Base-by-base conservation (phyloP, 2,113 vertebrate species). In the Salvator merianae region DNA sequence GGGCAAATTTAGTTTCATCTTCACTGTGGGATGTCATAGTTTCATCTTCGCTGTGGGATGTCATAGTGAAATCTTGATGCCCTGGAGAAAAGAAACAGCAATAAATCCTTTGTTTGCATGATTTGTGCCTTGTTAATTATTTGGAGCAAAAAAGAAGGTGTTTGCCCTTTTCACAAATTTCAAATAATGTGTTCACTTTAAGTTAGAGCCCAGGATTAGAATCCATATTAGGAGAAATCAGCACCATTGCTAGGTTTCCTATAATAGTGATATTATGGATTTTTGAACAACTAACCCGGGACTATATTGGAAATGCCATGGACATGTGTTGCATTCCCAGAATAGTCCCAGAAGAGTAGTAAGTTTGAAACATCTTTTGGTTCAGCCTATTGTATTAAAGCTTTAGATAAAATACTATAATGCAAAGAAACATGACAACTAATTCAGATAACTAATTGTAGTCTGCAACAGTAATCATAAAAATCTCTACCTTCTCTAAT, bases 11-110 rank as follows among this genome's bases (percentile, higher is more conserved):
- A 53, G 30, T 26, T 28, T 81, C 53, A 34, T 20, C 66, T 81
- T 81, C 79, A 81, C 28, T 34, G n/a, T 55, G n/a, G 12, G 79
- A 81, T 24, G 66, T 53, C 79, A 81, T 81, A 34, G 43, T 32
- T 28, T 81, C 53, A 34, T 20, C 66, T 81, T 81, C 79, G 70
- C 28, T 34, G n/a, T 55, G n/a, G 12, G 79, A 81, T 24, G 66
- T 53, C 79, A 81, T 81, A 34, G 43, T 32, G 79, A 81, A 81
- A 81, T 53, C 43, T n/a, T 40, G 47, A 30, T 28, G 72, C 72
- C 38, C 59, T 83, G 22, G 47, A 83, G 22, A 76, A 83, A 83
- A 14, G 24, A 75, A 32, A 50, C 20, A 6, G n/a, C 4, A 47
- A 75, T 24, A 47, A 47, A 75, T 62, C 24, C 22, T 34, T 34